A percentile compares a stretch with the other conserved stretches of the same genome.
These are phyloP conservation scores for Scaeva pyrastri DNA, from an alignment of 2,888 invertebrate genomes.

Conservation along the genomic window DNA sequence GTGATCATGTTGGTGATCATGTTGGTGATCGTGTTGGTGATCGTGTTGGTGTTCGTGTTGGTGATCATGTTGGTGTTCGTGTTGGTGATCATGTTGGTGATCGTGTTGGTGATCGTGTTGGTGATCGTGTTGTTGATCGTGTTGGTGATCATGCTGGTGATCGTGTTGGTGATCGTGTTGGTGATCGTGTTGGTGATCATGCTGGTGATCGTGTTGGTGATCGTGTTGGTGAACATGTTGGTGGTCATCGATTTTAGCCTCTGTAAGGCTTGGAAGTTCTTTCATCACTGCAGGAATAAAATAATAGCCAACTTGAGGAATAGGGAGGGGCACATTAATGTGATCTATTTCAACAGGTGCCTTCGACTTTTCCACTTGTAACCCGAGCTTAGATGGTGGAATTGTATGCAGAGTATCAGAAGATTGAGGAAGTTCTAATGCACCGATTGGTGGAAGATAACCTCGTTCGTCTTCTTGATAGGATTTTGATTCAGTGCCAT, in stretches of 20 bases:
- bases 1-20: neutral
- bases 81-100: neutral
- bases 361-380: neutral
- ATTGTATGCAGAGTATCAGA: constrained; percentile 25
- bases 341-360: constrained; percentile 11
- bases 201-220: neutral
- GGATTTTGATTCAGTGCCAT: neutral
- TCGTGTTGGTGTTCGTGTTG: neutral
- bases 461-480: neutral
- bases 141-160: neutral
- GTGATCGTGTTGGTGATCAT: neutral
- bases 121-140: neutral
- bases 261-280: constrained; percentile 8
- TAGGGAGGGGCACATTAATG: constrained; percentile 52
- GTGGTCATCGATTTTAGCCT: neutral
- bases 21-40: neutral
- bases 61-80: neutral
- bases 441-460: constrained; percentile 17
- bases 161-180: neutral
- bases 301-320: constrained; percentile 64
- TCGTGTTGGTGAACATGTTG: neutral
- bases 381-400: constrained; percentile 35
- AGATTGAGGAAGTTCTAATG: constrained; percentile 10
- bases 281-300: constrained; percentile 51
- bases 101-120: neutral